Evolutionary conservation across 2,888 invertebrate genomes (phyloP).

Genomic region (Phalera bucephala): DNA sequence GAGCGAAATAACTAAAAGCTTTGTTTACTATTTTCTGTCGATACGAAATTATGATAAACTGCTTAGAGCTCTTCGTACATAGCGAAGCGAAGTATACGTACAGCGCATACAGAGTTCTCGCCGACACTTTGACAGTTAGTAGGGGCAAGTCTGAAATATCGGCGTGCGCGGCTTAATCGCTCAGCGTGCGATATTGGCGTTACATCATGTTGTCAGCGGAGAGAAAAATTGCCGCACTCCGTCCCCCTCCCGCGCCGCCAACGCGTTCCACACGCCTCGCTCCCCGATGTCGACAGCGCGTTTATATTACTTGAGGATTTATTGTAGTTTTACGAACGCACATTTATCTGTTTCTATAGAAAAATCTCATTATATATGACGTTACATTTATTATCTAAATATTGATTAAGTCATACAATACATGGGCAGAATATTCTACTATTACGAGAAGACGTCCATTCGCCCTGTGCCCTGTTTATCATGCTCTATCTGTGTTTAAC

Average conservation of each 20-base stretch:
- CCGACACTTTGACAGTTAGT: conserved; percentile 80
- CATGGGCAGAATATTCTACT: neutral
- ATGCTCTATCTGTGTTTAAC: too few relatives aligned
- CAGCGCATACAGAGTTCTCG: conserved; percentile 54
- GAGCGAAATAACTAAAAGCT: conserved; percentile 18
- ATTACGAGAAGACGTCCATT: neutral
- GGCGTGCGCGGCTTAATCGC: conserved; percentile 82
- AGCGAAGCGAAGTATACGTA: conserved; percentile 29
- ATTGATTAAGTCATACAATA: conserved; percentile 7
- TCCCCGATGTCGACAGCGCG: conserved; percentile 69
- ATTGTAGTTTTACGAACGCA: conserved; percentile 74
- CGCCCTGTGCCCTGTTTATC: neutral
- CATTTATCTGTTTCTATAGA: conserved; percentile 60
- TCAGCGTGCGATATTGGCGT: conserved; percentile 82
- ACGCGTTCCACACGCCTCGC: conserved; percentile 48
- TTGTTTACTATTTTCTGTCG: conserved; percentile 13
- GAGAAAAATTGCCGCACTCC: conserved; percentile 79
- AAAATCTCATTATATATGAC: conserved; percentile 24
- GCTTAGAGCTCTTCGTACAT: conserved; percentile 24
- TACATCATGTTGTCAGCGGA: conserved; percentile 82
- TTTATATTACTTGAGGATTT: conserved; percentile 77
- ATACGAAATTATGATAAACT: conserved; percentile 45
- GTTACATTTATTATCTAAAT: conserved; percentile 9
- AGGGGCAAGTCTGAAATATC: conserved; percentile 81
- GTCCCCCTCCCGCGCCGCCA: conserved; percentile 40